Percentiles rank a stretch among this genome's conserved stretches.
These are phyloP conservation scores for Pangasius sanitwongsei DNA, from an alignment of 2,797 vertebrate species.

Conservation along the genomic window DNA sequence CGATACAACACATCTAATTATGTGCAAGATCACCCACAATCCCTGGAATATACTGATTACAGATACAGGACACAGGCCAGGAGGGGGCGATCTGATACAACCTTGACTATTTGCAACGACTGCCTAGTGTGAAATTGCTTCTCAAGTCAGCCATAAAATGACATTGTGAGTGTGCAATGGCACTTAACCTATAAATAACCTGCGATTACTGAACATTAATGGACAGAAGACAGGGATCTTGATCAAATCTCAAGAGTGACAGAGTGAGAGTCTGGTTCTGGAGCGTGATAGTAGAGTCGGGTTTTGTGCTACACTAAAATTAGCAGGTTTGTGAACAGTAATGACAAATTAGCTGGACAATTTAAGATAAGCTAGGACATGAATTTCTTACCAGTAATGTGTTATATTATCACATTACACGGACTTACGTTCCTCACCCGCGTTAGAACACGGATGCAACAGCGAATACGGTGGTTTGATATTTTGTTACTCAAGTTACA, in stretches of 20 bases:
- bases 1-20: background rate
- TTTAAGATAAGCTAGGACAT: background rate
- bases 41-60: conserved; percentile 4
- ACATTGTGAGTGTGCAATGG: conserved; percentile 7
- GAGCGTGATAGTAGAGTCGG: background rate
- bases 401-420: no score
- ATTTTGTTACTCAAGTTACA: background rate
- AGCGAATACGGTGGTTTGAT: background rate
- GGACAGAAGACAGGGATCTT: background rate
- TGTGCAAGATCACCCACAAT: background rate
- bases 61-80: background rate
- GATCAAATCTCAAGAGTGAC: conserved; percentile 8
- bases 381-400: no score
- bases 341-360: background rate
- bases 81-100: conserved; percentile 32
- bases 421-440: background rate
- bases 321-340: background rate
- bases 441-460: background rate
- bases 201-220: conserved; percentile 23
- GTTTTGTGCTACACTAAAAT: background rate
- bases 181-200: conserved; percentile 34
- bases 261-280: background rate
- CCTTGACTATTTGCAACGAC: conserved; percentile 6
- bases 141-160: conserved; percentile 26
- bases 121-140: conserved; percentile 28